phyloP scores from a whole-genome alignment of 2,113 vertebrate species.

The Trichechus manatus region DNA sequence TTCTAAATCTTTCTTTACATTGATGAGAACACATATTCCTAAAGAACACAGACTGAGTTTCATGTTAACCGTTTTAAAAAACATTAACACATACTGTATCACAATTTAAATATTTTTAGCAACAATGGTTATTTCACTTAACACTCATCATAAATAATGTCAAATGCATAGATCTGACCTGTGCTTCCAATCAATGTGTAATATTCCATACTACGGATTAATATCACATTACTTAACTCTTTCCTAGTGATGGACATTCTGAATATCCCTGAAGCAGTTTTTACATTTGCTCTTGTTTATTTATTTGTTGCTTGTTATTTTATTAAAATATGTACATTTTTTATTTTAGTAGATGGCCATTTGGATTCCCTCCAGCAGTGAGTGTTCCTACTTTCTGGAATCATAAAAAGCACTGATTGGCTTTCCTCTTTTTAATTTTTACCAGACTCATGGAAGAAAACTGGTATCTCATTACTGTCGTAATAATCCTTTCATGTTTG shows the following conservation, averaged over 20 bases:
- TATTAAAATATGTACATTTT: not conserved
- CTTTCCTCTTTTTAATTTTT: not conserved
- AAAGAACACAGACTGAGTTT: not conserved
- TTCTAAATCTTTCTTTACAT: not conserved
- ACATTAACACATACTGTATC: not conserved
- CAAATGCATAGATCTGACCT: not conserved
- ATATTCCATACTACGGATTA: not conserved
- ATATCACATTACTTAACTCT: not conserved
- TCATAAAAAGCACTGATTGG: not conserved
- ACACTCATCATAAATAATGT: not conserved
- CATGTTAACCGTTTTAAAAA: not conserved
- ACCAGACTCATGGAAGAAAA: slow-evolving; percentile 10
- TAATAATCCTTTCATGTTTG: not conserved
- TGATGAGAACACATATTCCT: not conserved
- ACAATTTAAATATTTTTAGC: not conserved
- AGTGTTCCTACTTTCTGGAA: not conserved
- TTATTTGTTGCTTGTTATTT: not conserved
- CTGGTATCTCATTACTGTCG: not conserved
- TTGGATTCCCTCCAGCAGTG: not conserved
- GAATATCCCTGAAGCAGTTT: not conserved
- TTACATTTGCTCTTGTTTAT: not conserved
- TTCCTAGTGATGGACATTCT: not conserved
- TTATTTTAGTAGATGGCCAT: not conserved
- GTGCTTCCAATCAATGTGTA: not conserved
- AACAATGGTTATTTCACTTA: not conserved